Evolutionary conservation across 1,140 invertebrate genomes (phyloP), one percentile per base, ranked within the genome.

Genomic region (Drosophila grimshawi): DNA sequence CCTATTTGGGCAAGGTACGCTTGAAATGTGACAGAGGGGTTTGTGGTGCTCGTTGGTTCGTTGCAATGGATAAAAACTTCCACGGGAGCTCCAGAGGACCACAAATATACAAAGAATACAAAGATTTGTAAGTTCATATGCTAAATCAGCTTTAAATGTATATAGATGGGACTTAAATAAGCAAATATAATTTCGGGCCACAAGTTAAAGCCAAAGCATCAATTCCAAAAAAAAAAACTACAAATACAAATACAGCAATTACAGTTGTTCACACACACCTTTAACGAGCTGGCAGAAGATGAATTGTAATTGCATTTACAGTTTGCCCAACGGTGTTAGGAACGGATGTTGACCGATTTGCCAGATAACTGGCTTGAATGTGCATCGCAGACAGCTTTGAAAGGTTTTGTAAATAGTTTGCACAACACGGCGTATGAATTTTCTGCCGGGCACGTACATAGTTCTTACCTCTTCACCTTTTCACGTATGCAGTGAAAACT

Each of bases 401-500:
- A 48, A 59, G 11, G 41, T 59, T 63, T 69, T 59, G 37, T 59
- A 63, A 53, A 64, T 76, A 72, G 72, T 59, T 63, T 41, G 45
- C 27, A n/a, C 51, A 43, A 63, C 49, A 32, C 6, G 64, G 57
- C 43, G 69, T 61, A 70, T 75, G 59, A 76, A 70, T 80, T 80
- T 70, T 53, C 68, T 11, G 51, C 8, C 11, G 48, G 35, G 52
- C 35, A 75, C 39, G 39, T 43, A n/a, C 39, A 10, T 43, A 43
- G 70, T 65, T 75, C 76, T 65, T 56, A 41, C 19, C 49, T 32
- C 10, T 51, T 19, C 32, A 19, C 32, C 46, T 69, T 53, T 11
- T 37, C 10, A 35, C 49, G 39, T 48, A 62, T 46, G 49, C 66
- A 66, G 8, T 39, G 37, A 27, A 53, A 69, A 69, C 49, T 53